These are phyloP conservation scores for Andricus grossulariae DNA, from an alignment of 1,140 invertebrate genomes.

Conservation along the genomic window DNA sequence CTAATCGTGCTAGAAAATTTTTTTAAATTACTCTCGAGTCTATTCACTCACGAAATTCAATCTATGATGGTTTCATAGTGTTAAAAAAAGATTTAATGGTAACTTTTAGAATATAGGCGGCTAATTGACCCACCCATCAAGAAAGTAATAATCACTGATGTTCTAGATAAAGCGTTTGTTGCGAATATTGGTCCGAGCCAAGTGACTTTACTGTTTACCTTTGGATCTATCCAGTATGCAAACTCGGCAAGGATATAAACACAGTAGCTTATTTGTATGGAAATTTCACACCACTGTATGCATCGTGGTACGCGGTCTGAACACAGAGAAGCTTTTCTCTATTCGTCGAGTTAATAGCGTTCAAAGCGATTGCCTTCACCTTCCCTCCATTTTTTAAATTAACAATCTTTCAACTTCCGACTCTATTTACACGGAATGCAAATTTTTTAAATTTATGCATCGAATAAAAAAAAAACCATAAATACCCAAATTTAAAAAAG, in stretches of 20 bases:
- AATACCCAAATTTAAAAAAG: too few relatives aligned
- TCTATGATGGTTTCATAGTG: too few relatives aligned
- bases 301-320: slow-evolving; percentile 39
- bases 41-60: too few relatives aligned
- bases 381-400: slow-evolving; percentile 49
- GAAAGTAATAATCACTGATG: slow-evolving; percentile 14
- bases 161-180: slow-evolving; percentile 24
- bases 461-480: neutral
- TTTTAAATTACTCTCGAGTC: too few relatives aligned
- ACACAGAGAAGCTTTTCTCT: slow-evolving; percentile 49
- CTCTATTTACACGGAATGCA: neutral
- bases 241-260: slow-evolving; percentile 63
- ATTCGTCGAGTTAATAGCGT: slow-evolving; percentile 49
- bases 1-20: too few relatives aligned
- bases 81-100: too few relatives aligned
- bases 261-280: slow-evolving; percentile 65
- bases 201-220: slow-evolving; percentile 52
- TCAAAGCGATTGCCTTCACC: slow-evolving; percentile 55
- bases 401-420: slow-evolving; percentile 37
- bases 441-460: neutral
- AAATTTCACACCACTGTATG: slow-evolving; percentile 58
- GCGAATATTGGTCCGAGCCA: slow-evolving; percentile 27
- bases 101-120: too few relatives aligned
- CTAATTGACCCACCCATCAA: slow-evolving; percentile 17
- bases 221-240: slow-evolving; percentile 53